Conservation (phyloP, 2,113 vertebrate species). For the Thinocorus orbignyianus region DNA sequence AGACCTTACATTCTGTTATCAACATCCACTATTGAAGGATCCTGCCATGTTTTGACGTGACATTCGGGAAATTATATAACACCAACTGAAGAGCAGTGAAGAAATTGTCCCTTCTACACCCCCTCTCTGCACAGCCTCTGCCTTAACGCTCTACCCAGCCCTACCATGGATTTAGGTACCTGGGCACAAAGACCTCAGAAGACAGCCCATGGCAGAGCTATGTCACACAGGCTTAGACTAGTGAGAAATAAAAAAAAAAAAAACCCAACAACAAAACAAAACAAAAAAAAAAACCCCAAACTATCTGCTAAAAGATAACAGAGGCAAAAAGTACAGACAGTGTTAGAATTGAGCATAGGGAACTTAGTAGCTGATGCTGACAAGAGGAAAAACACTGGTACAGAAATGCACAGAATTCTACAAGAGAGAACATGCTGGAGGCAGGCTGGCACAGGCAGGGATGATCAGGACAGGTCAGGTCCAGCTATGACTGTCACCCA, state of each 20-base stretch:
- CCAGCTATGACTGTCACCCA: background rate
- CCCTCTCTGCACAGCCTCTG: accelerated
- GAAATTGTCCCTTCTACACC: background rate
- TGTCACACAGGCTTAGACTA: background rate
- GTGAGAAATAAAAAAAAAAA: background rate
- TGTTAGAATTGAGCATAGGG: background rate
- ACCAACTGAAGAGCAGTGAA: background rate
- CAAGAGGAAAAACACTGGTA: background rate
- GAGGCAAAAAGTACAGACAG: background rate
- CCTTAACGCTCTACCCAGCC: background rate
- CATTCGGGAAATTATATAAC: background rate
- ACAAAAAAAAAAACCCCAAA: background rate
- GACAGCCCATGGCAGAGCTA: background rate
- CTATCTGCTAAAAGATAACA: background rate
- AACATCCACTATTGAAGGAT: background rate
- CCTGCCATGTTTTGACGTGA: background rate
- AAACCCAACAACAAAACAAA: too few species aligned
- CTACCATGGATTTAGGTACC: background rate
- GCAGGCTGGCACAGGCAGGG: background rate
- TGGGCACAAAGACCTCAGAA: background rate
- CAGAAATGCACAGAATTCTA: background rate
- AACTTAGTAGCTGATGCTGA: background rate
- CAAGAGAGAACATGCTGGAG: background rate
- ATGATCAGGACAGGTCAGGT: background rate
- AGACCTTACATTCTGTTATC: background rate